Base-by-base conservation (phyloP, 2,888 invertebrate species). In the Plemyria rubiginata region DNA sequence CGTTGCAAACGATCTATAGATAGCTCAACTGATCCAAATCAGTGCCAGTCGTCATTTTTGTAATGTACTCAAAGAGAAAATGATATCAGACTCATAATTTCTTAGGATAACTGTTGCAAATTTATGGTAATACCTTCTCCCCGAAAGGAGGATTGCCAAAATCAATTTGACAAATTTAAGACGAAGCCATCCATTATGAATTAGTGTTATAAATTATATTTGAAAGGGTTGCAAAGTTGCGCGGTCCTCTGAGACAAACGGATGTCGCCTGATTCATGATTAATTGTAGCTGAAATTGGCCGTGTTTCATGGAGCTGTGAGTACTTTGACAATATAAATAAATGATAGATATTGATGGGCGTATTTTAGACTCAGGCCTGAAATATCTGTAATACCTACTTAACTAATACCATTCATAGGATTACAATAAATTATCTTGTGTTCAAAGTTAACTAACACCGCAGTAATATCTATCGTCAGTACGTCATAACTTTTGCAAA, bases 191-290 rank as follows among this genome's bases (percentile, higher is more conserved):
- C 88, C 81, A 87, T 90, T 89, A 88, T 87, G 86, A 88, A 86
- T 90, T 90, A 90, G 87, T 87, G 85, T 82, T 87, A 90, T 90
- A 91, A 91, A 89, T 92, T 84, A 88, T 89, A 90, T 90, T 90
- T 87, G 90, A 89, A 90, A 87, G 88, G 90, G 87, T 87, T 84
- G 81, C 77, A 81, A 86, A 90, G 84, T 88, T 90, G 76, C 76
- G 71, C 68, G 75, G 73, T 70, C 86, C 78, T 82, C 64, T 65
- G 89, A 84, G 91, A 89, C 88, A 89, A 89, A 89, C 90, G 86
- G 83, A 87, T 85, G 88, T 88, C 88, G 76, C 73, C 79, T 88
- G 87, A 88, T 87, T 85, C 87, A 90, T 90, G 87, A 91, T 85
- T 84, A 87, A 86, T 87, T 87, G 79, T 92, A 95, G 65, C 49